Conservation (phyloP, 2,113 vertebrate species). For the Toxotes chatareus region DNA sequence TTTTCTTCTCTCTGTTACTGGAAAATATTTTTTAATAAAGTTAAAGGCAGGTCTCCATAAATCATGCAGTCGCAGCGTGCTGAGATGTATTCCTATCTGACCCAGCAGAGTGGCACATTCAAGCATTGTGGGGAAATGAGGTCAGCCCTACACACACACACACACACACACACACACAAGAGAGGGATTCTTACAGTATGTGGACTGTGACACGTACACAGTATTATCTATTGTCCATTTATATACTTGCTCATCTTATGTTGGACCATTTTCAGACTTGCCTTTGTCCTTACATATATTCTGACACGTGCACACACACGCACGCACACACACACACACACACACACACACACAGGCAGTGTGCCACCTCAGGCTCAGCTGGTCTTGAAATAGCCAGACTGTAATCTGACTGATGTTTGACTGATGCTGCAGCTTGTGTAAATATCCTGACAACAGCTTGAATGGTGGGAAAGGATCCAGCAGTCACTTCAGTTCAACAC, state of each 20-base stretch:
- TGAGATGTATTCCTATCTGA: not conserved
- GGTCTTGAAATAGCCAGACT: conserved; percentile 13
- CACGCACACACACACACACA: conserved; percentile 11
- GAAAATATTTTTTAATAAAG: not conserved
- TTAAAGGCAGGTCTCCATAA: not conserved
- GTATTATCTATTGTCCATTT: conserved; percentile 4
- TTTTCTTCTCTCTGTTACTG: too few species aligned
- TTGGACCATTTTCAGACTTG: not conserved
- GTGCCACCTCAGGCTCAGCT: not conserved
- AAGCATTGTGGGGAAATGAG: not conserved
- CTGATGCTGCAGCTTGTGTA: conserved; percentile 13
- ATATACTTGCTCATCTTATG: not conserved
- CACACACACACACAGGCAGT: conserved; percentile 8
- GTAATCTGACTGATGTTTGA: conserved; percentile 10
- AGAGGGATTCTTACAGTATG: not conserved
- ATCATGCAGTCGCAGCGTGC: not conserved
- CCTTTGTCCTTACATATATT: not conserved
- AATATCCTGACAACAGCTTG: not conserved
- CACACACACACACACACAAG: not conserved
- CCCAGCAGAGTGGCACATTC: not conserved
- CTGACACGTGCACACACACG: not conserved
- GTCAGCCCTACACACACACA: not conserved
- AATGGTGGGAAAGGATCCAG: not conserved
- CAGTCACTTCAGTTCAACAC: not conserved
- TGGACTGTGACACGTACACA: not conserved